phyloP scores from a whole-genome alignment of 2,113 vertebrate species.

The Chiloscyllium plagiosum region DNA sequence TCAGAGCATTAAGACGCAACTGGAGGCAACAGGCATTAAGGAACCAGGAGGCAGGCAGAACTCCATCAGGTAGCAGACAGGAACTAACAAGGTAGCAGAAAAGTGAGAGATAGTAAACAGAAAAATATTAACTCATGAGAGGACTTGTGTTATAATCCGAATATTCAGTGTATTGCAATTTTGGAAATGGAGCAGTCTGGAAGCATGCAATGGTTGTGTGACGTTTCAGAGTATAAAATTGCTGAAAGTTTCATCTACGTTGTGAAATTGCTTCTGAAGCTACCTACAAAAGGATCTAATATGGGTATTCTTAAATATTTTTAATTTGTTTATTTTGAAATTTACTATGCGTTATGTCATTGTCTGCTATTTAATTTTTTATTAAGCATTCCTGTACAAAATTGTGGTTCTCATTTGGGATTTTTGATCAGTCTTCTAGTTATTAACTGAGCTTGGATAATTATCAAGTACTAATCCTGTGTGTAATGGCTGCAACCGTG shows the following conservation, averaged over 20 bases:
- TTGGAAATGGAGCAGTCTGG: neutral
- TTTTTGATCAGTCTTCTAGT: neutral
- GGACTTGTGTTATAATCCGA: no score
- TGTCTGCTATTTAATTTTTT: neutral
- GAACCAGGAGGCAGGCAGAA: conserved; percentile 35
- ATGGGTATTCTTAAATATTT: neutral
- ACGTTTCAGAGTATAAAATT: neutral
- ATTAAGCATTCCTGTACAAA: neutral
- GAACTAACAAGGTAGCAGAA: conserved; percentile 22
- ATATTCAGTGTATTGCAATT: neutral
- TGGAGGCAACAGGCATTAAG: conserved; percentile 25
- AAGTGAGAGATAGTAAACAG: neutral
- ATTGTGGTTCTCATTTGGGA: neutral
- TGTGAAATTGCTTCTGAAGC: neutral
- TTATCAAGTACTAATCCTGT: neutral
- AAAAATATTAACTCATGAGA: neutral
- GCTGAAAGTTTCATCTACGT: neutral
- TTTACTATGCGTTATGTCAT: neutral
- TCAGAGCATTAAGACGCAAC: conserved; percentile 28
- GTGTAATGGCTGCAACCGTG: neutral
- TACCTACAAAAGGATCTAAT: neutral
- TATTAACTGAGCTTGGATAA: neutral
- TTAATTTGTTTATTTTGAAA: neutral
- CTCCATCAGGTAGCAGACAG: conserved; percentile 32
- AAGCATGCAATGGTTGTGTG: neutral